Conservation (phyloP, 1,140 invertebrate species). For the Lethocerus indicus region DNA sequence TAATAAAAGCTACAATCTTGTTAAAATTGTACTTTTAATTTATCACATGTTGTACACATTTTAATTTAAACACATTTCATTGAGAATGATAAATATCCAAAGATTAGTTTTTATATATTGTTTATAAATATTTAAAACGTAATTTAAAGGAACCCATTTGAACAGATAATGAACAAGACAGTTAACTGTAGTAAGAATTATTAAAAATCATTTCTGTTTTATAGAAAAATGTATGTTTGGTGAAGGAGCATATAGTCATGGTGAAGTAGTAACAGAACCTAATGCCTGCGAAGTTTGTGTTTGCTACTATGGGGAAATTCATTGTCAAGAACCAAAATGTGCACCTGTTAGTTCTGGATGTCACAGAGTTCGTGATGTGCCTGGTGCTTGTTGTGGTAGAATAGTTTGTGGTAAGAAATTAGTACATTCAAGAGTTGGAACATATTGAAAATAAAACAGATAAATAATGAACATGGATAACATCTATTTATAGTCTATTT, state of each 20-base stretch:
- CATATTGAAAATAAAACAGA: no score
- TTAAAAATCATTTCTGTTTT: not conserved
- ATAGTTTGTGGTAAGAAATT: conserved; percentile 30
- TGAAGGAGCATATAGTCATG: conserved; percentile 27
- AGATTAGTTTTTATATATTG: not conserved
- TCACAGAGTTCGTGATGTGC: conserved; percentile 22
- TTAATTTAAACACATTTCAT: no score
- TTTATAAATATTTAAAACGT: not conserved
- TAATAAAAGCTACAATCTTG: no score
- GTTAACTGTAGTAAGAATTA: not conserved
- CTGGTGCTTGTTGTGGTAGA: conserved; percentile 28
- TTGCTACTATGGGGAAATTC: conserved; percentile 33
- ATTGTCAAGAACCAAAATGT: conserved; percentile 33
- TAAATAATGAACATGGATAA: no score
- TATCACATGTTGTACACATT: no score
- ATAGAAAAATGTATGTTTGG: conserved; percentile 25
- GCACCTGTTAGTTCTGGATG: conserved; percentile 30
- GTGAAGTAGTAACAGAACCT: conserved; percentile 27
- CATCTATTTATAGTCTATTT: no score
- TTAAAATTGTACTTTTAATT: no score
- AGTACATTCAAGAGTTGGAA: no score
- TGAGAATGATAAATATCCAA: not conserved
- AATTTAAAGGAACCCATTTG: not conserved
- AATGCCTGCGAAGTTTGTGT: conserved; percentile 32
- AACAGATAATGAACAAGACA: not conserved